Base-by-base conservation (phyloP, 2,888 invertebrate species). In the Pollenia labialis region DNA sequence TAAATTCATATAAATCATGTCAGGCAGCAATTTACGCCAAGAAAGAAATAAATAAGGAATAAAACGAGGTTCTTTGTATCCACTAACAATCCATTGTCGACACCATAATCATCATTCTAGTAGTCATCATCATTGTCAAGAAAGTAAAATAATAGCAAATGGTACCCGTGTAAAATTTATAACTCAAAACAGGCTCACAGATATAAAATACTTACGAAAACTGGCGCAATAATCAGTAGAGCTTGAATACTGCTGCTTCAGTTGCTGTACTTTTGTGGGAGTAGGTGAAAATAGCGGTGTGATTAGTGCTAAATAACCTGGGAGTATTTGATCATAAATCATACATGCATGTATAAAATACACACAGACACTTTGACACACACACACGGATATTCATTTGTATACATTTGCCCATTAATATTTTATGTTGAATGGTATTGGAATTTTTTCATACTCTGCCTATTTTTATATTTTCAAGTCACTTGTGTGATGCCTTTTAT, bases 301-400 rank as follows among this genome's bases (percentile, higher is more conserved):
- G 68, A 74, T 81, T 81, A 74, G 81, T 81, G 74, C 66, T 58
- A 74, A 81, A 81, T 74, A 66, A 81, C 58, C 58, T 74, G 58
- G 66, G 74, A 81, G 81, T 81, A 74, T 81, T 74, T 54, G 46
- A 74, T 74, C 68, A 81, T 81, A 81, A 81, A 81, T 81, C 81
- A 81, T 9, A 9, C 14, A 10, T 23, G 18, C 6, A 11, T 58
- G 12, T 8, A 40, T 40, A 60, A 7, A 60, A 40, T 32, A 32
- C 6, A 32, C 23, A 32, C 1, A 16, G 7, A 6, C 14, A 58
- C 58, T 23, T 11, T 14, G 11, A 23, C 11, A 32, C 23, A 14
- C 23, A 14, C 10, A 58, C 4, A 12, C 23, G 10, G 10, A 6
- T n/a, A n/a, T 52, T n/a, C 14, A 52, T n/a, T 16, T 3, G 16